These are phyloP conservation scores for Geotrupes spiniger DNA, from an alignment of 2,888 invertebrate genomes.

Conservation along the genomic window DNA sequence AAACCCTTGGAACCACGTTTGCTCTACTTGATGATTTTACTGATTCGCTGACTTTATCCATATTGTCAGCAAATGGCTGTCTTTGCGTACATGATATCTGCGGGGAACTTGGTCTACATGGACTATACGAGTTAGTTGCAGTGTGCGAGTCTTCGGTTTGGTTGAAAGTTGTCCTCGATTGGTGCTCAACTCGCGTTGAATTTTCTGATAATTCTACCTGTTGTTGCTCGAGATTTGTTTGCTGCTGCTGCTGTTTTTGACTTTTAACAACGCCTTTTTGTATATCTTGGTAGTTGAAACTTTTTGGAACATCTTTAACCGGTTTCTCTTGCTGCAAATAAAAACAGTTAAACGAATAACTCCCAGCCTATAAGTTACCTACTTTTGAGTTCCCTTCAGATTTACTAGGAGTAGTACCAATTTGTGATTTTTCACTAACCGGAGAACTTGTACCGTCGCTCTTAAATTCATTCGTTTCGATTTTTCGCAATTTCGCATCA, in stretches of 20 bases:
- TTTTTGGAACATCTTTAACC: constrained; percentile 24
- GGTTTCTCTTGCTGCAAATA: constrained; percentile 10
- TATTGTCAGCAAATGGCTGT: constrained; percentile 9
- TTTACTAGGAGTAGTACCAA: constrained; percentile 3
- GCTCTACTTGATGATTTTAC: constrained; percentile 19
- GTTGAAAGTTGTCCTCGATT: constrained; percentile 8
- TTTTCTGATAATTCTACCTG: neutral
- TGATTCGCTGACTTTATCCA: constrained; percentile 21
- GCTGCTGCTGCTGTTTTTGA: constrained; percentile 12
- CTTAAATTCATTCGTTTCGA: neutral
- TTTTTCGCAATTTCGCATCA: neutral
- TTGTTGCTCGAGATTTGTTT: neutral
- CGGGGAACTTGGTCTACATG: constrained; percentile 4
- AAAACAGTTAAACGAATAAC: neutral
- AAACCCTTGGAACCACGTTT: constrained; percentile 13
- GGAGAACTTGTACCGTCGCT: neutral
- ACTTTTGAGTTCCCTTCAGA: too few species aligned
- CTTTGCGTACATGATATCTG: constrained; percentile 10
- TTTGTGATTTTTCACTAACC: neutral
- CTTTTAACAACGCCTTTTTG: constrained; percentile 26
- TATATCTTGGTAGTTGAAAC: constrained; percentile 35
- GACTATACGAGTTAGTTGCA: constrained; percentile 3
- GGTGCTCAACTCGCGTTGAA: constrained; percentile 8
- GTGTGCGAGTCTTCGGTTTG: constrained; percentile 5
- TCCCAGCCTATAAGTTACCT: too few species aligned